Percentiles rank a stretch among this genome's conserved stretches.
Evolutionary conservation across 2,113 vertebrate species (phyloP).

Genomic region (Helogale parvula): DNA sequence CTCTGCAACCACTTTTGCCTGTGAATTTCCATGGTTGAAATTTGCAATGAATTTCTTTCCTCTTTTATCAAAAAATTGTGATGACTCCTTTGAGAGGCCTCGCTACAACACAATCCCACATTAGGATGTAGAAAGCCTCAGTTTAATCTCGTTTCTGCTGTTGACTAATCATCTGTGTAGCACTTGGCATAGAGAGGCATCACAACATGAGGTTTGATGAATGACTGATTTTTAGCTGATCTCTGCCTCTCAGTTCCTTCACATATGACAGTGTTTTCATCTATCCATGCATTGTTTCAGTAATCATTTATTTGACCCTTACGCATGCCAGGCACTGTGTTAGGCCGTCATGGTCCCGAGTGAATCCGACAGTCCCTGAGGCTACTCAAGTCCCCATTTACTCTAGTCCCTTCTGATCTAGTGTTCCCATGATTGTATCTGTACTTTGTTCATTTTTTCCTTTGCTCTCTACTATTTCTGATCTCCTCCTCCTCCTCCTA

Average conservation of each 20-base stretch:
- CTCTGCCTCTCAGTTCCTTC: neutral
- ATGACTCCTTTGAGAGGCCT: neutral
- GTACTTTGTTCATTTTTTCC: neutral
- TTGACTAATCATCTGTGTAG: neutral
- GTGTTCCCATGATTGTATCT: neutral
- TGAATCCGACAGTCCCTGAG: neutral
- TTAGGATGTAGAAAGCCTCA: neutral
- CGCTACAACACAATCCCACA: neutral
- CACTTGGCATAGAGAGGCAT: neutral
- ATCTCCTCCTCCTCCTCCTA: neutral
- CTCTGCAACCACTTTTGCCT: neutral
- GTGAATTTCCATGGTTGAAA: neutral
- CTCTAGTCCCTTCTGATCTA: neutral
- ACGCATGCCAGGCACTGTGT: neutral
- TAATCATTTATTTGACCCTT: neutral
- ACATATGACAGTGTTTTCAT: neutral
- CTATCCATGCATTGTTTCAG: neutral
- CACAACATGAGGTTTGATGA: neutral
- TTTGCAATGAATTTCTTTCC: neutral
- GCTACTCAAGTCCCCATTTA: too few relatives aligned
- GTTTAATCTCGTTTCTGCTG: neutral
- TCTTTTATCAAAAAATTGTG: neutral
- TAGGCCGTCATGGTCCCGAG: neutral
- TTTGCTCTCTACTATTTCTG: neutral
- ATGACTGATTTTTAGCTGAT: neutral